phyloP scores from a whole-genome alignment of 2,797 vertebrate genomes.

The Enteromius argenteus region DNA sequence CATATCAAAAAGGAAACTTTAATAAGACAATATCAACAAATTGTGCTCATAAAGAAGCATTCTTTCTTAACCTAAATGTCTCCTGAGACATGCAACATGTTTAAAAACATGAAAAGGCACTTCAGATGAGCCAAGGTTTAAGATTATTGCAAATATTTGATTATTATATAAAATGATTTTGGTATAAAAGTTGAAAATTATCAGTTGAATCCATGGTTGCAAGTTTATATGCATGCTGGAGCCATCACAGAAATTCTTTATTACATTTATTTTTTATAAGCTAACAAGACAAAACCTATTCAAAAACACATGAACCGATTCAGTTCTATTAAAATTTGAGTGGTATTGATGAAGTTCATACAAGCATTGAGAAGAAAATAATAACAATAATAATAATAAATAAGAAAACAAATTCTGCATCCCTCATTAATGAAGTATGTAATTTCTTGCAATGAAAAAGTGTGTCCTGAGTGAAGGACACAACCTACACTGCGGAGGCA shows the following conservation, averaged over 20 bases:
- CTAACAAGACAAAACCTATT: not conserved
- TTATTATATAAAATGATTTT: constrained; percentile 26
- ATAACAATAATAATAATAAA: constrained; percentile 13
- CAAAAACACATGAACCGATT: constrained; percentile 13
- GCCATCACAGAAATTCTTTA: not conserved
- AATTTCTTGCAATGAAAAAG: constrained; percentile 1
- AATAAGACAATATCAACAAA: constrained; percentile 63
- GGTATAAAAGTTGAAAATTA: constrained; percentile 30
- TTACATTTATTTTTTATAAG: not conserved
- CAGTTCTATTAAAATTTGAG: constrained; percentile 13
- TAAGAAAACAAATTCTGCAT: not conserved
- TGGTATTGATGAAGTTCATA: not conserved
- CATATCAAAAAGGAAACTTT: constrained; percentile 76
- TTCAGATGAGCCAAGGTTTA: constrained; percentile 48
- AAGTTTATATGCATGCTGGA: not conserved
- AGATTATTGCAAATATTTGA: constrained; percentile 10
- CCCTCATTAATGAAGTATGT: constrained; percentile 13
- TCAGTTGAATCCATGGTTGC: not conserved
- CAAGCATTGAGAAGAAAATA: not conserved
- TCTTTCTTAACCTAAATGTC: constrained; percentile 2
- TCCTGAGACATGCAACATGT: constrained; percentile 35
- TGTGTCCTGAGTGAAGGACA: not conserved
- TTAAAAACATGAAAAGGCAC: constrained; percentile 54
- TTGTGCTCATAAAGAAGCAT: constrained; percentile 17
- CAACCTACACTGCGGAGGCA: constrained; percentile 2